Evolutionary conservation across 2,797 vertebrate genomes (phyloP), one percentile per base, ranked within the genome.

Genomic region (Sebastes itinus): DNA sequence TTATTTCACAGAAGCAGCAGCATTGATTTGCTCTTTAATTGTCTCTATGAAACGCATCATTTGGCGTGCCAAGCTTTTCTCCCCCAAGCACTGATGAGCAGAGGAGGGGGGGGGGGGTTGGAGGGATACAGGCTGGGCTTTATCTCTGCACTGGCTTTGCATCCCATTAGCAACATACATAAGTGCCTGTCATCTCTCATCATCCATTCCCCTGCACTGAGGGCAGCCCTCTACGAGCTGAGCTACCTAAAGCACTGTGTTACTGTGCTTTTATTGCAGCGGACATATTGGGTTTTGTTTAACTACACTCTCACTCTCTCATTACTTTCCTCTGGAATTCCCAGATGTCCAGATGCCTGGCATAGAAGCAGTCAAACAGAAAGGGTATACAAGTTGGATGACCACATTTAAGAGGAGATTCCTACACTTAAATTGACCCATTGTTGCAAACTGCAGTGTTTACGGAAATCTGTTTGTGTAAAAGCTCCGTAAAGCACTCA

Each of bases 1-100:
- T 94, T 90, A 88, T 92, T 94, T 92, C 76, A 89, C 76, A 22
- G 72, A 91, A 59, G 88, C 84, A 77, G 82, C 85, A 78, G 85
- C 87, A 91, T 91, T 92, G 89, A 94, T 93, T 94, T 90, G 86
- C 90, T 92, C 82, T 94, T 92, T 95, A 93, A 94, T 92, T 93
- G 91, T 94, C 88, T 93, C 82, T 78, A 87, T 93, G 85, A 94
- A 93, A 92, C 72, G 84, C 91, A 89, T 84, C 81, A 88, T 87
- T 91, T 88, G 85, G 80, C 64, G 60, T 86, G 87, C 87, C 84
- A 85, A 88, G 81, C 87, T 52, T 77, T 75, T 42, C 84, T 91
- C 73, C 70, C 85, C 73, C 13, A 35, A 82, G 77, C 72, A 46
- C 81, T 79, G 82, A 88, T 84, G 77, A 84, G 72, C 23, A 2